Base-by-base conservation (phyloP, 2,888 invertebrate genomes). In the Hipparchia sbordonii region DNA sequence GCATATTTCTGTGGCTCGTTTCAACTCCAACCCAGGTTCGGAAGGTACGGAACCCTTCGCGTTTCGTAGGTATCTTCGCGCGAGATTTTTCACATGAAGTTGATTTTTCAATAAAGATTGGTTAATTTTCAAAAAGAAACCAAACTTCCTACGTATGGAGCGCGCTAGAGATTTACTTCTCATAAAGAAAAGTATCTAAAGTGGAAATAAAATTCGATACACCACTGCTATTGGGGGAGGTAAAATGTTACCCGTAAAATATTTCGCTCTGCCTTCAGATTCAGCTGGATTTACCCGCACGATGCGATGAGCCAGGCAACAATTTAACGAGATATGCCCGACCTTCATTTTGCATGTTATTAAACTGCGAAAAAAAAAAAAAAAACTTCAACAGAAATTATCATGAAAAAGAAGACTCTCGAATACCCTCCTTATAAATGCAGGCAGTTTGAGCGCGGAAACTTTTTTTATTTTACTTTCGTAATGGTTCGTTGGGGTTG, bases 331-430 rank as follows among this genome's bases (percentile, higher is more conserved):
- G 82, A 84, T 84, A 80, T 82, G 78, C 80, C 81, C 80, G 78
- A 80, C 83, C 87, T 88, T 86, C 86, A 87, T 89, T 91, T 87
- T 86, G 89, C 89, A 89, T 89, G 86, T 87, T 90, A 91, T 89
- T 90, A 89, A 89, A 88, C 83, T 84, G 81, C 79, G 84, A 85
- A 90, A 87, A 84, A 85, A 85, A 23, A 85, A 23, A 85, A 88
- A 85, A 88, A 87, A 87, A 87, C 87, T 89, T 87, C 81, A 83
- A 73, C 79, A 79, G 80, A 78, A 87, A 90, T 90, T 90, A 89
- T 87, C 86, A 87, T 89, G 86, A 85, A 87, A 87, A 87, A 84
- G 85, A 83, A 82, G 67, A 13, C 60, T 73, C 73, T 76, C 67
- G 72, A 74, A 74, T 74, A 72, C 70, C 70, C 69, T 73, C 75